Conservation (phyloP, 2,888 invertebrate genomes). For the Pristionchus exspectatus region DNA sequence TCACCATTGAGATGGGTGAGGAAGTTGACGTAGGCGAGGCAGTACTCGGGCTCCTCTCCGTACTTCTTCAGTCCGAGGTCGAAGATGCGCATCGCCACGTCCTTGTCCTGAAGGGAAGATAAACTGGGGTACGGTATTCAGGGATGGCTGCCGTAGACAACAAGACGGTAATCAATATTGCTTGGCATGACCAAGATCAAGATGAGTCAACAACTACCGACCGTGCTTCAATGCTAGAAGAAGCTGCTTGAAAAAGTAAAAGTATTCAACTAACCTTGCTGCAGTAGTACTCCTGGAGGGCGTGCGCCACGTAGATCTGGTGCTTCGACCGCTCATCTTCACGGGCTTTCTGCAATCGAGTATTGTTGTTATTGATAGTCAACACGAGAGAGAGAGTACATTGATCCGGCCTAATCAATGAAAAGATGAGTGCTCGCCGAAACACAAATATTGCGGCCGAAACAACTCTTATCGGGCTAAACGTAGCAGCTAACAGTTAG, state of each 20-base stretch:
- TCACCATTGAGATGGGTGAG: constrained; percentile 92
- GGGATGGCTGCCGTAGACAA: neutral
- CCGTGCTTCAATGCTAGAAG: no score
- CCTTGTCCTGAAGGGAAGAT: constrained; percentile 85
- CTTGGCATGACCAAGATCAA: no score
- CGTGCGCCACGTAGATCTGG: constrained; percentile 96
- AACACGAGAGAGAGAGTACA: neutral
- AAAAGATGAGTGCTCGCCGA: neutral
- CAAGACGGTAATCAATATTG: neutral
- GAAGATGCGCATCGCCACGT: constrained; percentile 95
- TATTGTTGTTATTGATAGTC: neutral
- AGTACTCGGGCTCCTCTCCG: constrained; percentile 94
- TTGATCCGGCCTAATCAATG: neutral
- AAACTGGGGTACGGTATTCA: neutral
- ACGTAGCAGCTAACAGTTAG: no score
- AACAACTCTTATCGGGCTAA: no score
- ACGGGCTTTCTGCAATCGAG: constrained; percentile 84
- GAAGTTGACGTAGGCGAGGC: constrained; percentile 96
- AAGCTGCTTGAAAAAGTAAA: no score
- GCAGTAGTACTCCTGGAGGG: constrained; percentile 99
- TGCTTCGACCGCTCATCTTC: constrained; percentile 90
- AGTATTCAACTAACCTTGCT: constrained; percentile 86
- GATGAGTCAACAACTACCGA: no score
- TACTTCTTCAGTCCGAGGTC: constrained; percentile 97
- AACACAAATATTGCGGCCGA: neutral